Percentiles rank a stretch among this genome's conserved stretches.
These are phyloP conservation scores for Corythornis cristatus DNA, from an alignment of 2,113 vertebrate genomes.

Conservation along the genomic window DNA sequence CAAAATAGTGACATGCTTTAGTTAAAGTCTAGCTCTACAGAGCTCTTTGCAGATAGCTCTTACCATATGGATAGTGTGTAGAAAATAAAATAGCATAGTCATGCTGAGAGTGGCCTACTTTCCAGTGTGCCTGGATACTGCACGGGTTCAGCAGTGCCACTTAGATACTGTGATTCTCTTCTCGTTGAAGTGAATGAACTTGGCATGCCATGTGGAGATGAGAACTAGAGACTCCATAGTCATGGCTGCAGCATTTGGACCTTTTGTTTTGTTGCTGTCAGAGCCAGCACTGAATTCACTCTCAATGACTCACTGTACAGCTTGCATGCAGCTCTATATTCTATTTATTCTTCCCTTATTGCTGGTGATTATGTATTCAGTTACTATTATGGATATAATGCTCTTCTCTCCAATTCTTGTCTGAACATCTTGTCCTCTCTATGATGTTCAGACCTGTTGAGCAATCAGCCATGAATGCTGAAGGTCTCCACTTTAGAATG, in stretches of 20 bases:
- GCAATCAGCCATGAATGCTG: not conserved
- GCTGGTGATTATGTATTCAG: not conserved
- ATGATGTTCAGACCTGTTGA: not conserved
- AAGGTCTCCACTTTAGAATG: not conserved
- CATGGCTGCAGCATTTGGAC: not conserved
- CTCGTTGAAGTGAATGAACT: not conserved
- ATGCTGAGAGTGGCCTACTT: conserved; percentile 28
- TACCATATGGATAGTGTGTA: not conserved
- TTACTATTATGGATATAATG: not conserved
- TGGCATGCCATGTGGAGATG: not conserved
- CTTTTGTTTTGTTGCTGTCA: not conserved
- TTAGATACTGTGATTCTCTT: not conserved
- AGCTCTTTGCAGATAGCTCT: not conserved
- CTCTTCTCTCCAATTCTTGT: not conserved
- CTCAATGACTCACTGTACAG: not conserved
- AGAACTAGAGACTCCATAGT: not conserved
- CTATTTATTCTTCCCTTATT: not conserved
- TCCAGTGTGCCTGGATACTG: not conserved
- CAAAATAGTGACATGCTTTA: conserved; percentile 12
- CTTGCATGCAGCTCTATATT: not conserved
- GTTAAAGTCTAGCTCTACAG: not conserved
- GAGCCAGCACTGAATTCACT: not conserved
- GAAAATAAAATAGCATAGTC: conserved; percentile 30
- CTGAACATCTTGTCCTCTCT: conserved; percentile 32
- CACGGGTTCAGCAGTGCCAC: not conserved